Base-by-base conservation (phyloP, 2,888 invertebrate genomes). In the Limenitis camilla region DNA sequence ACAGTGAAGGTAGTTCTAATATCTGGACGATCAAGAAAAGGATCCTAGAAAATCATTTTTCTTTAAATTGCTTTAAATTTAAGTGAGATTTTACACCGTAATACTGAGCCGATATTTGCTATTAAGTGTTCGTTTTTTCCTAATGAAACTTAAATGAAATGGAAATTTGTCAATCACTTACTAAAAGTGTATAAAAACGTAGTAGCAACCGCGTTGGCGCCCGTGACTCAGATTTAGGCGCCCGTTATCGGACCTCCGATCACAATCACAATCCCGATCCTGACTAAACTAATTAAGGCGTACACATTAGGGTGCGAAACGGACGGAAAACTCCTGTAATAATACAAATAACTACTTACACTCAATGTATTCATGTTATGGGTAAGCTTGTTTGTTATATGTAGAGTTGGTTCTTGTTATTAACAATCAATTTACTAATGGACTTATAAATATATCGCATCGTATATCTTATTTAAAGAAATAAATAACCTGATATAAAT, bases 181-280 rank as follows among this genome's bases (percentile, higher is more conserved):
- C 47, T 44, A n/a, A 27, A 27, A 33, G 43, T 33, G 43, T 43
- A 53, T 35, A 40, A 49, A 46, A 42, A 39, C 31, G 28, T 43
- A 40, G 33, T 33, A 32, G 30, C 2, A 32, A 40, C 48, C 41
- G 27, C 70, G 61, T 61, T 67, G 74, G 70, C 72, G 73, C 68
- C 74, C 75, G 70, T 79, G 78, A 79, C 73, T 76, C 76, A 73
- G 72, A 72, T 73, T 74, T 76, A 72, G 75, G 72, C 67, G 68
- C 66, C 74, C 71, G 74, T 71, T 75, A 76, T 69, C 75, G 73
- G 70, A 69, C 66, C 68, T 61, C 64, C 67, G 78, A 79, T 81
- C 74, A 71, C 67, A 77, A 79, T 80, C 74, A 71, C 70, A 67
- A 79, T 76, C 78, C 75, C 68, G 66, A 72, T 72, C 69, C 72